A percentile compares a stretch with the other conserved stretches of the same genome.
Evolutionary conservation across 2,797 vertebrate species (phyloP).

Genomic region (Myotis pilosus): DNA sequence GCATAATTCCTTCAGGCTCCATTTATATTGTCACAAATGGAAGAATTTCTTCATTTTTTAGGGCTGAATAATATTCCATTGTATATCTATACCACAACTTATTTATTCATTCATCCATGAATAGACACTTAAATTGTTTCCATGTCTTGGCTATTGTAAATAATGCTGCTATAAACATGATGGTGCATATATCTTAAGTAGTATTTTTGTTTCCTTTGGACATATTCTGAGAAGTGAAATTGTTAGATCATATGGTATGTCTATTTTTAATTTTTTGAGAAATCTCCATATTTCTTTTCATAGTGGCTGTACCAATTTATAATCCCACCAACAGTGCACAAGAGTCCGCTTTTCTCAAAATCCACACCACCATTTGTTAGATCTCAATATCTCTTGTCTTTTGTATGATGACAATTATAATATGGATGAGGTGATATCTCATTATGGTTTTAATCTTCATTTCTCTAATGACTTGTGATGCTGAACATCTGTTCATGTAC

Average conservation of each 20-base stretch:
- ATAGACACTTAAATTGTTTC: not conserved
- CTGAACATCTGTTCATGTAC: not conserved
- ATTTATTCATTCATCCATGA: not conserved
- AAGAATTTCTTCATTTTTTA: not conserved
- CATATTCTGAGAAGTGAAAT: not conserved
- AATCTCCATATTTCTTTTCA: not conserved
- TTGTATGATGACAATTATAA: not conserved
- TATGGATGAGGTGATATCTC: not conserved
- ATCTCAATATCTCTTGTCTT: not conserved
- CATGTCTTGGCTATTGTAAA: not conserved
- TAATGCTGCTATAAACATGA: not conserved
- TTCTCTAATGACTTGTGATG: not conserved
- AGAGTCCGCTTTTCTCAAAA: not conserved
- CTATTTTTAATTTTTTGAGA: not conserved
- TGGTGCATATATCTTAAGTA: not conserved
- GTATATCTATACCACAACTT: not conserved
- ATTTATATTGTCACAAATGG: not conserved
- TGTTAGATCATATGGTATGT: not conserved
- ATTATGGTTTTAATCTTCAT: not conserved
- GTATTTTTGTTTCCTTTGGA: not conserved
- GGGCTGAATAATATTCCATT: not conserved
- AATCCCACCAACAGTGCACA: not conserved
- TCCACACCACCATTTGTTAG: not conserved
- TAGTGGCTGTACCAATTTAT: not conserved
- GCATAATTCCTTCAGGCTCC: not conserved